phyloP scores from a whole-genome alignment of 2,888 invertebrate species.

The Acrocera orbiculus region DNA sequence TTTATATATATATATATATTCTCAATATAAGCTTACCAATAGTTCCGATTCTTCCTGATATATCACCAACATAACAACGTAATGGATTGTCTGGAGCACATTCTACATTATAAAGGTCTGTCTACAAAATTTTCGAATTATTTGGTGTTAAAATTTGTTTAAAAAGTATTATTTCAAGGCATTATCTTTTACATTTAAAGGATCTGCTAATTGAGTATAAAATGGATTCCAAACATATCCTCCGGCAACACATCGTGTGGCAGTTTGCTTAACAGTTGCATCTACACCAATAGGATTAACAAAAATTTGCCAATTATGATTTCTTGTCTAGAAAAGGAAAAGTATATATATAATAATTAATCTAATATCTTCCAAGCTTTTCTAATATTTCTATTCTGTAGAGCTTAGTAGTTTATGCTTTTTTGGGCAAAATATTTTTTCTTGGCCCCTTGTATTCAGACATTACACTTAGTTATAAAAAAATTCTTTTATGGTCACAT shows the following conservation, averaged over 20 bases:
- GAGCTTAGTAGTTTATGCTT: too few relatives aligned
- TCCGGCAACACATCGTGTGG: slow-evolving; percentile 73
- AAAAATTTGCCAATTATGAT: slow-evolving; percentile 80
- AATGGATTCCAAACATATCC: slow-evolving; percentile 86
- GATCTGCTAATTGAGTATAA: slow-evolving; percentile 78
- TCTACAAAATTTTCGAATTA: slow-evolving; percentile 33
- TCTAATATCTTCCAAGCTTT: background rate
- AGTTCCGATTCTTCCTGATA: slow-evolving; percentile 67
- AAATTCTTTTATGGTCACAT: too few relatives aligned
- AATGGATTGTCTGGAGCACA: slow-evolving; percentile 77
- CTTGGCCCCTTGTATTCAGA: too few relatives aligned
- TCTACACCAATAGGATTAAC: slow-evolving; percentile 86
- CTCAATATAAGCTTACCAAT: slow-evolving; percentile 37
- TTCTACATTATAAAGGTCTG: slow-evolving; percentile 67
- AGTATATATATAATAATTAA: background rate
- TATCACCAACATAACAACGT: slow-evolving; percentile 80
- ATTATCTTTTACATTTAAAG: slow-evolving; percentile 58
- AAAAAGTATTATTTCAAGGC: too few relatives aligned
- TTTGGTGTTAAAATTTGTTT: too few relatives aligned
- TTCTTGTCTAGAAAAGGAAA: slow-evolving; percentile 40
- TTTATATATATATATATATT: background rate
- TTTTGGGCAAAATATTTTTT: too few relatives aligned
- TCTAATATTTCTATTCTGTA: too few relatives aligned
- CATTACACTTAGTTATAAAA: too few relatives aligned
- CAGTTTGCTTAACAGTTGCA: slow-evolving; percentile 61